Evolutionary conservation across 2,888 invertebrate genomes (phyloP).

Genomic region (Hybos culiciformis): DNA sequence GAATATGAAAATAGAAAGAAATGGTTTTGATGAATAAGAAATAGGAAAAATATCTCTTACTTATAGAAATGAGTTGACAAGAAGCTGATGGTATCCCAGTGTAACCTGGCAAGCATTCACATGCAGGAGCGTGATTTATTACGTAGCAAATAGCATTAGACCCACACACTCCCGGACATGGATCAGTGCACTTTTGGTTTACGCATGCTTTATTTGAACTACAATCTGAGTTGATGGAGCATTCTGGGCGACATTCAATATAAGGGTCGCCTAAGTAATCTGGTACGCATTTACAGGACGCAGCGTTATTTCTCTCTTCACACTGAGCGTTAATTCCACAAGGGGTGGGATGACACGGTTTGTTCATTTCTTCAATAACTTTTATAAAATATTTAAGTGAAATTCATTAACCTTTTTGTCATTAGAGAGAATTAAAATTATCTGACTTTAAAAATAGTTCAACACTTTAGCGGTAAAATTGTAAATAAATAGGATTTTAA

Average conservation of each 20-base stretch:
- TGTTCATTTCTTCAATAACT: constrained; percentile 38
- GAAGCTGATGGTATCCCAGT: constrained; percentile 46
- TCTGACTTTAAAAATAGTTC: too few relatives aligned
- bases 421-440: too few relatives aligned
- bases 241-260: constrained; percentile 53
- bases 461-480: too few relatives aligned
- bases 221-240: constrained; percentile 52
- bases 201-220: constrained; percentile 47
- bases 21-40: neutral
- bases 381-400: too few relatives aligned
- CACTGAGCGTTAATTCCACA: constrained; percentile 56
- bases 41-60: constrained; percentile 25
- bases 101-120: constrained; percentile 45
- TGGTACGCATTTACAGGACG: constrained; percentile 48
- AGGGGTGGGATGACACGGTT: constrained; percentile 50
- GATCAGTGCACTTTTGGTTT: constrained; percentile 68
- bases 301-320: constrained; percentile 47
- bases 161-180: constrained; percentile 73
- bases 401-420: neutral
- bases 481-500: too few relatives aligned
- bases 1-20: constrained; percentile 9
- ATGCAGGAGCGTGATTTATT: constrained; percentile 52
- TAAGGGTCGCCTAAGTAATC: constrained; percentile 53
- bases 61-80: constrained; percentile 28
- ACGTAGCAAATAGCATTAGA: constrained; percentile 60